Evolutionary conservation across 92 coral and sea anemone genomes (phyloP).

Genomic region (Palythoa grandiflora): DNA sequence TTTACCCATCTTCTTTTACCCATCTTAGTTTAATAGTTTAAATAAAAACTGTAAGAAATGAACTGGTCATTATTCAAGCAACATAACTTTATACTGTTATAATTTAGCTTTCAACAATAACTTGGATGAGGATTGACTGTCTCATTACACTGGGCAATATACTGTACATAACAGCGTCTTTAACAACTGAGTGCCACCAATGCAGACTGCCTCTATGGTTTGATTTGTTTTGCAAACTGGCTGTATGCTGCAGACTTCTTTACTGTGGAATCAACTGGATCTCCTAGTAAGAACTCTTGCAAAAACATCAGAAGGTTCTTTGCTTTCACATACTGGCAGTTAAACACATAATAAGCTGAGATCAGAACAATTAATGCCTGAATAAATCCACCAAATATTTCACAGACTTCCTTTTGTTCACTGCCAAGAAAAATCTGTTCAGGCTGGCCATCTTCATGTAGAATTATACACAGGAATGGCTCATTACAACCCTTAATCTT

Average conservation of each 20-base stretch:
- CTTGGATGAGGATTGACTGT: conserved; percentile 21
- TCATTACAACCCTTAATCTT: conserved; percentile 40
- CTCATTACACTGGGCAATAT: conserved; percentile 18
- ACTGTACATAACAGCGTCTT: conserved; percentile 13
- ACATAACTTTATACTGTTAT: conserved; percentile 21
- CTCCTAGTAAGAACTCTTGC: conserved; percentile 52
- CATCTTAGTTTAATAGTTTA: too few species aligned
- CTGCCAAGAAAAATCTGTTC: conserved; percentile 53
- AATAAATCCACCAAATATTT: conserved; percentile 45
- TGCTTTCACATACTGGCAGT: conserved; percentile 43
- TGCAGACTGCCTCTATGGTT: conserved; percentile 33
- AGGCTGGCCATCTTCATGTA: conserved; percentile 27
- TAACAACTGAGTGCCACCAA: conserved; percentile 29
- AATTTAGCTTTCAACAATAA: conserved; percentile 33
- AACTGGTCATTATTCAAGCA: conserved; percentile 35
- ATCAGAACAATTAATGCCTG: conserved; percentile 45
- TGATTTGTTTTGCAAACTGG: conserved; percentile 52
- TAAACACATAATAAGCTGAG: conserved; percentile 40
- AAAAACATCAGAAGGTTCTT: conserved; percentile 49
- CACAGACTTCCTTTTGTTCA: conserved; percentile 52
- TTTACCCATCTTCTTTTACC: too few species aligned
- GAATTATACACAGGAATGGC: conserved; percentile 44
- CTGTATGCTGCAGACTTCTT: conserved; percentile 44
- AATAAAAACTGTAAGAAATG: not conserved
- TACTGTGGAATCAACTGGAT: conserved; percentile 43